Conservation (phyloP, 35 echinoderm and acorn worm genomes). For the Lytechinus pictus region DNA sequence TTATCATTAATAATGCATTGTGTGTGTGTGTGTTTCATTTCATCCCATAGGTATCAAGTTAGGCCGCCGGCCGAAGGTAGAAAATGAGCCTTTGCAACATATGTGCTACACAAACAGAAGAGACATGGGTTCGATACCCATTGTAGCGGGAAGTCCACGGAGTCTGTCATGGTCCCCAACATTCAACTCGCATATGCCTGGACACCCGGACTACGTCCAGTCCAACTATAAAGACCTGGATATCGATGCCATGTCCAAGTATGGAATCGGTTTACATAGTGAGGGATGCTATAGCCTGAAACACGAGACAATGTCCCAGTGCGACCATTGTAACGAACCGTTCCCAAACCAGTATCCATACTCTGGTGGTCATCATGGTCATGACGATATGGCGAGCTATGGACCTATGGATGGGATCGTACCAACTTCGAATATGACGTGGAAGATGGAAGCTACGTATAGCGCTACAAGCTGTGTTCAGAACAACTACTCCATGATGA, state of each 20-base stretch:
- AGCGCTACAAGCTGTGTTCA: slow-evolving; percentile 6
- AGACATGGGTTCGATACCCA: slow-evolving; percentile 25
- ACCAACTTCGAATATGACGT: neutral
- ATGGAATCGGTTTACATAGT: neutral
- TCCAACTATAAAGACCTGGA: neutral
- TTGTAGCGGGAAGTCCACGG: slow-evolving; percentile 31
- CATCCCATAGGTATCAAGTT: slow-evolving; percentile 88
- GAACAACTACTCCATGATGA: neutral
- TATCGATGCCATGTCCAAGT: slow-evolving; percentile 38
- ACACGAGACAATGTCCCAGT: neutral
- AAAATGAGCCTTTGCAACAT: slow-evolving; percentile 81
- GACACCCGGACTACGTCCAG: neutral
- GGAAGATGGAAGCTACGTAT: slow-evolving; percentile 34
- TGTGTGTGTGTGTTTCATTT: neutral
- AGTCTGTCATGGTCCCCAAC: slow-evolving; percentile 5
- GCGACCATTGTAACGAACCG: slow-evolving; percentile 19
- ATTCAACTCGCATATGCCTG: neutral
- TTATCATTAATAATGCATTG: no score
- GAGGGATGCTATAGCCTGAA: neutral
- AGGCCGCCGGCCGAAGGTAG: slow-evolving; percentile 87
- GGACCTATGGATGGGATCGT: neutral
- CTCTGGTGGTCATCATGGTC: neutral
- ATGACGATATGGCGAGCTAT: neutral
- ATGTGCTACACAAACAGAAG: slow-evolving; percentile 58
- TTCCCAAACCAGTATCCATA: slow-evolving; percentile 17